Conservation (phyloP, 2,888 invertebrate genomes). For the Choreutis nemorana region DNA sequence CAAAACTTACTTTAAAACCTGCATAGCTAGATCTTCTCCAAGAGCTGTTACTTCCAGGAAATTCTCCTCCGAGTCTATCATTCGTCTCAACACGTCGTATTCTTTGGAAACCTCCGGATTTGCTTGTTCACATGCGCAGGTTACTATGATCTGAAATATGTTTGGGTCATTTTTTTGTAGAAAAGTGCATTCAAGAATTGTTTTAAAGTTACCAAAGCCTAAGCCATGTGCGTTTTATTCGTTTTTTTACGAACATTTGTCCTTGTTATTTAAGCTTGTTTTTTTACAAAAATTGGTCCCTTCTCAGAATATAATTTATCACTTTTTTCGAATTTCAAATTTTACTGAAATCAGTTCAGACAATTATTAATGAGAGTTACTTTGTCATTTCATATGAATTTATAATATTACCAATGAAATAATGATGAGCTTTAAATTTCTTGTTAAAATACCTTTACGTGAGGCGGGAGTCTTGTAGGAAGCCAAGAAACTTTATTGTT, state of each 20-base stretch:
- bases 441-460: conserved; percentile 94
- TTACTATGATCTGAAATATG: conserved; percentile 79
- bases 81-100: conserved; percentile 82
- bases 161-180: neutral
- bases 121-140: conserved; percentile 87
- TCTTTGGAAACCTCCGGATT: conserved; percentile 89
- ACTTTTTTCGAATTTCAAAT: too few relatives aligned
- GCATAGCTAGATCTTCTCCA: conserved; percentile 93
- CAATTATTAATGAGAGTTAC: too few relatives aligned
- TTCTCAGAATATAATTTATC: too few relatives aligned
- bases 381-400: too few relatives aligned
- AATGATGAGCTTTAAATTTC: too few relatives aligned
- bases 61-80: conserved; percentile 89
- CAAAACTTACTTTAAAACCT: conserved; percentile 78
- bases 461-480: conserved; percentile 86
- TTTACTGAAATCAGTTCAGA: too few relatives aligned
- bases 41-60: conserved; percentile 90
- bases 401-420: too few relatives aligned
- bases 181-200: neutral
- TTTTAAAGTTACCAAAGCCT: neutral
- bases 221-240: neutral
- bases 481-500: conserved; percentile 97
- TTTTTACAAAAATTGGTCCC: too few relatives aligned
- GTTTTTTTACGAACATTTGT: neutral
- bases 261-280: neutral